Evolutionary conservation across 2,797 vertebrate species (phyloP), one percentile per base, ranked within the genome.

Genomic region (Australoheros facetus): DNA sequence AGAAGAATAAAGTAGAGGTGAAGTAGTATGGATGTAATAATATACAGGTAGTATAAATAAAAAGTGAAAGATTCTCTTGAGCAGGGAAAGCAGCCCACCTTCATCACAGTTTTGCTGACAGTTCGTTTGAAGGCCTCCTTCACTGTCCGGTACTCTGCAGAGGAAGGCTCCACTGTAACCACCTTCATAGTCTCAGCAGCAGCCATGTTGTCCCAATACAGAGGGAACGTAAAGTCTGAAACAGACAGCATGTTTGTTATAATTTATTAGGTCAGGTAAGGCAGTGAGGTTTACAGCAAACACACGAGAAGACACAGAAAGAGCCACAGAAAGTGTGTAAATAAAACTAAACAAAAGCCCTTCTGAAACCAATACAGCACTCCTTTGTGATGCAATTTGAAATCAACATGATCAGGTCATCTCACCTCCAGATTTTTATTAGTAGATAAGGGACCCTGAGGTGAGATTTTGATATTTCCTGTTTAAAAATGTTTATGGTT

Each of bases 161-260:
- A 92, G 12, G 56, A 76, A 19, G 55, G 9, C 3, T 79, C 53
- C 26, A 95, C 73, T 1, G 0, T 0, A 12, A 91, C 32, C 16
- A 23, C 5, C 55, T 87, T 89, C 1, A 86, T 7, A 1, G 0
- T 0, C 17, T 91, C 87, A 21, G 8, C 7, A 0, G 13, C 0
- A 10, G 19, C 56, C 92, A 94, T 93, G 81, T 48, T 89, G 87
- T 94, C 91, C 94, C 94, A 95, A 71, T 93, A 82, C 59, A 94
- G 81, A 16, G 93, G 94, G 3, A 91, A 32, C 2, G 13, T 34
- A 42, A 94, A 94, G 72, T 93, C 94, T 95, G 73, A 57, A 54
- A n/a, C 53, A n/a, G 1, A 2, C 13, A 45, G 45, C 3, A 59
- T 5, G 7, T 21, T 12, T n/a, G 1, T 32, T 6, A 32, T 32